These are phyloP conservation scores for Chlorops oryzae DNA, from an alignment of 1,140 invertebrate genomes.

Conservation along the genomic window DNA sequence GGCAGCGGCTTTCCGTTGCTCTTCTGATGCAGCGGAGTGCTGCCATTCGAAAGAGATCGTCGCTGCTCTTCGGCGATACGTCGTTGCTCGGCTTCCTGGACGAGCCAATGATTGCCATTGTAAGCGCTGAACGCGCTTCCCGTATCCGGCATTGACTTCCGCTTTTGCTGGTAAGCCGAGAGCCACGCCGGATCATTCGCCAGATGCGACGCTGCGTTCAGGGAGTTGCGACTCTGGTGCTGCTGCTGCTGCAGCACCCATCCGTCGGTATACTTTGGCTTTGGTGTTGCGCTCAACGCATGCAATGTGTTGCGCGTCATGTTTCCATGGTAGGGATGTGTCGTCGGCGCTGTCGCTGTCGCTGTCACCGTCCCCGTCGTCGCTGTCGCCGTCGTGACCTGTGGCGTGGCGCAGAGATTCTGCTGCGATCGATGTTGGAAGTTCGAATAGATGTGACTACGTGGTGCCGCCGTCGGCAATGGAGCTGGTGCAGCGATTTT, in stretches of 20 bases:
- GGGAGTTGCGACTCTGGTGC: constrained; percentile 32
- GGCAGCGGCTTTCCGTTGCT: constrained; percentile 54
- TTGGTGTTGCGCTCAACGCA: constrained; percentile 70
- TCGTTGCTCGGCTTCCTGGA: constrained; percentile 87
- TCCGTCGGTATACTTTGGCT: constrained; percentile 58
- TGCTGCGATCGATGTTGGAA: constrained; percentile 36
- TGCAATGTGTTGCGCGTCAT: constrained; percentile 72
- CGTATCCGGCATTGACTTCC: constrained; percentile 57
- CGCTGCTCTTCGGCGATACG: constrained; percentile 57
- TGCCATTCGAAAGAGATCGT: constrained; percentile 5
- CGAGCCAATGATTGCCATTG: constrained; percentile 79
- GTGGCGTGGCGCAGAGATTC: constrained; percentile 20
- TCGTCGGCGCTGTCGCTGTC: not conserved
- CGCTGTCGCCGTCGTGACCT: not conserved
- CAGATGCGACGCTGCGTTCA: constrained; percentile 25
- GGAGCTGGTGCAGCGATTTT: constrained; percentile 25
- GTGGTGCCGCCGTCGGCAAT: constrained; percentile 4
- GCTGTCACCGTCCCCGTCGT: not conserved
- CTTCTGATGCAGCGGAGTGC: constrained; percentile 17
- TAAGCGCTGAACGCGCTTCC: constrained; percentile 48
- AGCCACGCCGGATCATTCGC: constrained; percentile 46
- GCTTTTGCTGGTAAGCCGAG: constrained; percentile 59
- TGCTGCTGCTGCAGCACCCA: constrained; percentile 41
- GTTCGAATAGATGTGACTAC: constrained; percentile 17
- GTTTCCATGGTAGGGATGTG: constrained; percentile 44